phyloP scores from a whole-genome alignment of 1,140 invertebrate species.

The Sipha flava region DNA sequence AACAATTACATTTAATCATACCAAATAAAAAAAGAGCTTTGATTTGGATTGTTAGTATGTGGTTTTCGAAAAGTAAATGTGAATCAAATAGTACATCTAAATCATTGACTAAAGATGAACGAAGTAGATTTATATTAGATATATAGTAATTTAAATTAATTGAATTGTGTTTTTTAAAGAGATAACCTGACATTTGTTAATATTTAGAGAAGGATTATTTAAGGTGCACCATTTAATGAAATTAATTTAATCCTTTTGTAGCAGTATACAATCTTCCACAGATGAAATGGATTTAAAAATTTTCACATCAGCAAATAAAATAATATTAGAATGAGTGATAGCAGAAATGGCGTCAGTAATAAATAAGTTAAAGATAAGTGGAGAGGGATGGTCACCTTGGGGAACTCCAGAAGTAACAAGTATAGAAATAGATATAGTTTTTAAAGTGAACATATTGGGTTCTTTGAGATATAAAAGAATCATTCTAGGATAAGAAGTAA shows the following conservation, averaged over 20 bases:
- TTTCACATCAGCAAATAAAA: not conserved
- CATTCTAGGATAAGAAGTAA: too few relatives aligned
- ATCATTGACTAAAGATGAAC: not conserved
- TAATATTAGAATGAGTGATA: not conserved
- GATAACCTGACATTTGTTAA: too few relatives aligned
- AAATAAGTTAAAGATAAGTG: not conserved
- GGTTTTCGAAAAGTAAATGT: not conserved
- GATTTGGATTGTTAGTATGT: not conserved
- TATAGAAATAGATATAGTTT: not conserved
- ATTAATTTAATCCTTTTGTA: slow-evolving; percentile 13
- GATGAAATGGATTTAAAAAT: not conserved
- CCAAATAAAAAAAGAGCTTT: not conserved
- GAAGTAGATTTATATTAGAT: not conserved
- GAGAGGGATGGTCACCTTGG: not conserved
- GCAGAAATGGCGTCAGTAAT: not conserved
- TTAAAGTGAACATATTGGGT: too few relatives aligned
- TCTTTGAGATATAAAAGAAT: too few relatives aligned
- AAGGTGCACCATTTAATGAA: not conserved
- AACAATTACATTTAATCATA: not conserved
- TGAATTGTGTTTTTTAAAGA: not conserved
- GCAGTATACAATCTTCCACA: not conserved
- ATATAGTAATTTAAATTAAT: not conserved
- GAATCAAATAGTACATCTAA: not conserved
- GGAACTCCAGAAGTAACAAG: not conserved
- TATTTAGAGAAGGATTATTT: too few relatives aligned